These are phyloP conservation scores for Tuberolachnus salignus DNA, from an alignment of 2,888 invertebrate genomes.

Conservation along the genomic window DNA sequence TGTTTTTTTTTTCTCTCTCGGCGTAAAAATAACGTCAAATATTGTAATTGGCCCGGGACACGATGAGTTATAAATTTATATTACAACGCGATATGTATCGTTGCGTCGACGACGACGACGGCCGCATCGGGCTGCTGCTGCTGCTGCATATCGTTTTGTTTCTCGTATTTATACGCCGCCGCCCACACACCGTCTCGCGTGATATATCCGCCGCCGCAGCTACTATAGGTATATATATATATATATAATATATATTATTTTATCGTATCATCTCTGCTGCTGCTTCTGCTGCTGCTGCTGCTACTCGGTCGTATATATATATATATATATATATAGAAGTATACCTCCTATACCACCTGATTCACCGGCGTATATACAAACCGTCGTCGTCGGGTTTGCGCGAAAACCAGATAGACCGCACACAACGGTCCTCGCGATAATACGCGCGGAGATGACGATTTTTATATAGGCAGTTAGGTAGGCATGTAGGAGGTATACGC, in stretches of 20 bases:
- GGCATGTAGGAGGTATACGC: no score
- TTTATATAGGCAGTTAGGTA: no score
- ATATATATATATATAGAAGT: no score
- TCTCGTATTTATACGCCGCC: neutral
- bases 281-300: no score
- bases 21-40: no score
- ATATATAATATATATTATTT: constrained; percentile 15
- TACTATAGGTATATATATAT: neutral
- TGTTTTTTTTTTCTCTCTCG: no score
- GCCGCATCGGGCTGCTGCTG: no score
- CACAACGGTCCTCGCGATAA: neutral
- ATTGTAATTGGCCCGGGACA: constrained; percentile 16
- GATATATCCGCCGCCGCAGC: constrained; percentile 11
- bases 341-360: no score
- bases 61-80: constrained; percentile 7
- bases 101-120: neutral
- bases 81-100: no score
- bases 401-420: constrained; percentile 29
- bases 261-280: neutral
- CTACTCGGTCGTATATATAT: neutral
- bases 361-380: no score
- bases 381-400: neutral
- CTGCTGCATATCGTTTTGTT: neutral
- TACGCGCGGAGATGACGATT: neutral
- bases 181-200: constrained; percentile 37